Evolutionary conservation across 1,140 invertebrate genomes (phyloP).

Genomic region (Heliconius himera): DNA sequence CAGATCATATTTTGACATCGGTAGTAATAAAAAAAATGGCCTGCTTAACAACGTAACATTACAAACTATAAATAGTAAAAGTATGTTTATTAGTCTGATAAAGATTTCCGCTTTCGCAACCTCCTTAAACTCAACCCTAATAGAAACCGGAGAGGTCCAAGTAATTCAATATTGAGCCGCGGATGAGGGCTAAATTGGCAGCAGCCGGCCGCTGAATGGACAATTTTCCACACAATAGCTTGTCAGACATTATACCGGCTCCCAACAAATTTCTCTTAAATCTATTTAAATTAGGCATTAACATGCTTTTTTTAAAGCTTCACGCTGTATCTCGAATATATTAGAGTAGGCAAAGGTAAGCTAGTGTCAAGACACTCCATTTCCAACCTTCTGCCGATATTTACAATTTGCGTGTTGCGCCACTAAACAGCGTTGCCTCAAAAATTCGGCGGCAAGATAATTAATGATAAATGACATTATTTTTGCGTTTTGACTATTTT

Average conservation of each 20-base stretch:
- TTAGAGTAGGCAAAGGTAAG: no score
- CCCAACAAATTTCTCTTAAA: constrained; percentile 42
- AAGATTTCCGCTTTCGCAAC: constrained; percentile 8
- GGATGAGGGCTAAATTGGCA: constrained; percentile 72
- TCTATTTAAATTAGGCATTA: background rate
- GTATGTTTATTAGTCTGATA: background rate
- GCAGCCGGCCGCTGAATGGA: constrained; percentile 73
- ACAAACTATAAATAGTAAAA: background rate
- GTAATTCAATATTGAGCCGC: constrained; percentile 67
- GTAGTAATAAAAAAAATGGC: background rate
- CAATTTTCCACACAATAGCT: constrained; percentile 69
- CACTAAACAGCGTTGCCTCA: no score
- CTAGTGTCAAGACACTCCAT: no score
- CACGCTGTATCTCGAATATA: no score
- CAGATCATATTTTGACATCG: no score
- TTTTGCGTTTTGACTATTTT: no score
- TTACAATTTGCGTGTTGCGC: no score
- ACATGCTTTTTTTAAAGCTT: background rate
- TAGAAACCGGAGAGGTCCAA: constrained; percentile 52
- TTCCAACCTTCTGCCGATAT: no score
- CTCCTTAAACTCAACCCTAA: constrained; percentile 16
- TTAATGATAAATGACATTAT: no score
- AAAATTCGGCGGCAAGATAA: no score
- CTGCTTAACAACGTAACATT: background rate
- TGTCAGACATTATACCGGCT: constrained; percentile 51